Evolutionary conservation across 2,888 invertebrate genomes (phyloP), one percentile per base, ranked within the genome.

Genomic region (Coelogynopora nodosa): DNA sequence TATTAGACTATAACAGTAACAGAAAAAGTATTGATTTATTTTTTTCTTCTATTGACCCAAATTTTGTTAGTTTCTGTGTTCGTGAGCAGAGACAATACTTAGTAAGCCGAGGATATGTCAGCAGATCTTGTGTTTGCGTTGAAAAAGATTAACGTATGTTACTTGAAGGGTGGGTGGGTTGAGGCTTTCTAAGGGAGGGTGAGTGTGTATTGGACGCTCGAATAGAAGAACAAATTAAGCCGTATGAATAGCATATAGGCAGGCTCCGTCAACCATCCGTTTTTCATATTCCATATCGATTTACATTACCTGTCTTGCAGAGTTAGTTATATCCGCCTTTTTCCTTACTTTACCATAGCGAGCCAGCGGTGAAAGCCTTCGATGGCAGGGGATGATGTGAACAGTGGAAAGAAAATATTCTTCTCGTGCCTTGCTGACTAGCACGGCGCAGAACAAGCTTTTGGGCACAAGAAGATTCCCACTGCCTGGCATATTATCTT

Each of bases 401-500:
- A 74, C 2, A 74, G 23, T 23, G 23, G 74, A 49, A 18, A 74
- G 74, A 74, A 74, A 74, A 74, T 74, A 74, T 74, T 74, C 74
- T 74, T 74, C 27, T 74, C 74, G 5, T 74, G 74, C 74, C 74
- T 74, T 26, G 74, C 74, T 74, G 23, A 74, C 74, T 74, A 74
- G 74, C 23, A 13, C 5, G 27, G 5, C 5, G 27, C 5, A 74
- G 10, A 26, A 74, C 10, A 23, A 26, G 27, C 5, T 23, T 74
- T 74, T 74, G 74, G 74, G 74, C 18, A 74, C 23, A 74, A 74
- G 74, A 74, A 74, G 23, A 74, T 74, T 74, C 23, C 74, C 74
- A 23, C 27, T 23, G 74, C 74, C 27, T 74, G 27, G 2, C 27
- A 74, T 74, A 23, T 74, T 74, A 74, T 74, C 74, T 74, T 74